phyloP scores from a whole-genome alignment of 2,888 invertebrate genomes.

The Drosophila prolongata region DNA sequence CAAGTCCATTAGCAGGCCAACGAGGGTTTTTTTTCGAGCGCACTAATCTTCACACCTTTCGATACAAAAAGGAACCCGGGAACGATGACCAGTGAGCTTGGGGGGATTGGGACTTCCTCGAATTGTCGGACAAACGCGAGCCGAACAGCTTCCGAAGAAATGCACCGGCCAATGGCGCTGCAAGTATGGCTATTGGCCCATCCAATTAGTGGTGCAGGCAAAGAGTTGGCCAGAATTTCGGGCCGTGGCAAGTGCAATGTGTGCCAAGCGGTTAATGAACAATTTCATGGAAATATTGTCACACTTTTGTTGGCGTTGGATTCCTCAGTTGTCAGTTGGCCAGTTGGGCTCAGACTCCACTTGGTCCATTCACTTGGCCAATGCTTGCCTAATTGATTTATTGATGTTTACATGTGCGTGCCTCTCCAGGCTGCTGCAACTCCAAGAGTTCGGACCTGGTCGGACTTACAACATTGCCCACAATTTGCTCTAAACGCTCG shows the following conservation, averaged over 20 bases:
- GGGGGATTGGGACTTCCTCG: conserved; percentile 64
- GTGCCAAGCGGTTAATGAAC: conserved; percentile 80
- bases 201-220: conserved; percentile 60
- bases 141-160: conserved; percentile 78
- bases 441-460: conserved; percentile 26
- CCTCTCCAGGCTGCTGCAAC: conserved; percentile 55
- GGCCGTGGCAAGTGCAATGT: conserved; percentile 69
- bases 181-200: conserved; percentile 54
- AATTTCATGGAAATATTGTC: conserved; percentile 78
- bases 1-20: conserved; percentile 53
- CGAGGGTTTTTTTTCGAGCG: conserved; percentile 56
- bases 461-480: conserved; percentile 74
- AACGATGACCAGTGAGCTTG: background rate
- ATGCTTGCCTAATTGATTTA: conserved; percentile 83
- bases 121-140: conserved; percentile 78
- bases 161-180: conserved; percentile 43
- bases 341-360: conserved; percentile 1
- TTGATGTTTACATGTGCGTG: conserved; percentile 83
- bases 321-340: conserved; percentile 55
- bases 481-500: conserved; percentile 78
- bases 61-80: conserved; percentile 44
- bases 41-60: conserved; percentile 79
- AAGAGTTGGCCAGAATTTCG: conserved; percentile 63
- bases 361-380: conserved; percentile 69
- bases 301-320: conserved; percentile 78